phyloP scores from a whole-genome alignment of 1,140 invertebrate genomes.

The Sitobion miscanthi region DNA sequence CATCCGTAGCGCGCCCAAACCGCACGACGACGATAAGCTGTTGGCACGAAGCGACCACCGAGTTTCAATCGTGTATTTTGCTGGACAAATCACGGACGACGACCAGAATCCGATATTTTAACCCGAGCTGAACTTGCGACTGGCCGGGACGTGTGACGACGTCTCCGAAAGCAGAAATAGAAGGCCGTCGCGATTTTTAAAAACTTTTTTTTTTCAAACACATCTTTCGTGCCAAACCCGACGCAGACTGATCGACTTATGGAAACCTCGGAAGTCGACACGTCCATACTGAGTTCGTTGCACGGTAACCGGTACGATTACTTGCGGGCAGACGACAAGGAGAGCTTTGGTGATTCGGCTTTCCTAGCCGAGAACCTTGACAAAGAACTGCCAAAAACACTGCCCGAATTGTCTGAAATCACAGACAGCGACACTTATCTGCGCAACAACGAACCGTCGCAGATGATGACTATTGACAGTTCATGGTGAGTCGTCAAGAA shows the following conservation, averaged over 20 bases:
- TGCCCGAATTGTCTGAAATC: constrained; percentile 45
- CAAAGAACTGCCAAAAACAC: constrained; percentile 34
- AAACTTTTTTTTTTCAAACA: not conserved
- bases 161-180: not conserved
- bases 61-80: not conserved
- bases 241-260: constrained; percentile 40
- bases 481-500: constrained; percentile 32
- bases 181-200: not conserved
- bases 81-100: not conserved
- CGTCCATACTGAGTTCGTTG: constrained; percentile 47
- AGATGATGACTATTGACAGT: constrained; percentile 52
- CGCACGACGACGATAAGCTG: not conserved
- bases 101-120: not conserved
- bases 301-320: constrained; percentile 43
- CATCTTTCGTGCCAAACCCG: not conserved
- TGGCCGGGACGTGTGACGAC: not conserved
- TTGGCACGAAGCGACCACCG: not conserved
- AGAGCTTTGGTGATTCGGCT: constrained; percentile 17
- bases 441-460: not conserved
- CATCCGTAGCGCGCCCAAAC: not conserved
- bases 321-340: constrained; percentile 37
- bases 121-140: not conserved
- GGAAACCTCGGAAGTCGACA: constrained; percentile 51
- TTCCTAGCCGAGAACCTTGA: constrained; percentile 27
- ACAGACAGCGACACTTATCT: constrained; percentile 31